Conservation (phyloP, 2,113 vertebrate genomes). For the Brachyhypopomus gauderio region DNA sequence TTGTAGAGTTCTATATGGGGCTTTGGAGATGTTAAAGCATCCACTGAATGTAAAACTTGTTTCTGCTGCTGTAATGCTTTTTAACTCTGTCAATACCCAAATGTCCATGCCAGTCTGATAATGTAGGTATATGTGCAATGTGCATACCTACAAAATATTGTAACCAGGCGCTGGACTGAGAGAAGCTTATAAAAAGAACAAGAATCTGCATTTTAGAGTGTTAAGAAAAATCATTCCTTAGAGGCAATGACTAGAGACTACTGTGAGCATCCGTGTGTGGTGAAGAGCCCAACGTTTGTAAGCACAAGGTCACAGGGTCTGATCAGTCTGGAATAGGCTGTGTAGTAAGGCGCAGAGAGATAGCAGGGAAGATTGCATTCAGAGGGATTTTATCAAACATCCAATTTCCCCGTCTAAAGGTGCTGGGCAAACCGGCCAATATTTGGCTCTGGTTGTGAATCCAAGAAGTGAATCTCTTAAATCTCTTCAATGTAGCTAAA, state of each 20-base stretch:
- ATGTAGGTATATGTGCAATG: not conserved
- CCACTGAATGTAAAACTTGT: not conserved
- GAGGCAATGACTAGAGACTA: not conserved
- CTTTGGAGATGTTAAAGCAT: not conserved
- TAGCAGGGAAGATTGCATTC: slow-evolving; percentile 3
- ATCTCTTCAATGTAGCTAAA: slow-evolving; percentile 19
- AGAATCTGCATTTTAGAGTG: not conserved
- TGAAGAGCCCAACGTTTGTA: slow-evolving; percentile 12
- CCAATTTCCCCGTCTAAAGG: slow-evolving; percentile 6
- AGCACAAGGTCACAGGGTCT: slow-evolving; percentile 25
- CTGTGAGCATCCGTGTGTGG: not conserved
- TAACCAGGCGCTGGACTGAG: not conserved
- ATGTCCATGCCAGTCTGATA: too few species aligned
- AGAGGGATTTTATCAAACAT: slow-evolving; percentile 23
- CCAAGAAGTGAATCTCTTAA: not conserved
- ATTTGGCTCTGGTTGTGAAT: not conserved
- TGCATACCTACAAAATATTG: not conserved
- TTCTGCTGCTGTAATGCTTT: not conserved
- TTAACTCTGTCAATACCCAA: too few species aligned
- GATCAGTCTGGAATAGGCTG: not conserved
- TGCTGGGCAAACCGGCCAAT: slow-evolving; percentile 16
- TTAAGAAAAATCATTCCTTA: not conserved
- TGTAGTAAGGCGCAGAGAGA: not conserved
- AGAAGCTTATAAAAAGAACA: not conserved
- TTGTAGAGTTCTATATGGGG: not conserved